Percentiles rank a stretch among this genome's conserved stretches.
phyloP scores from a whole-genome alignment of 1,140 invertebrate species.

The Metopolophium dirhodum region DNA sequence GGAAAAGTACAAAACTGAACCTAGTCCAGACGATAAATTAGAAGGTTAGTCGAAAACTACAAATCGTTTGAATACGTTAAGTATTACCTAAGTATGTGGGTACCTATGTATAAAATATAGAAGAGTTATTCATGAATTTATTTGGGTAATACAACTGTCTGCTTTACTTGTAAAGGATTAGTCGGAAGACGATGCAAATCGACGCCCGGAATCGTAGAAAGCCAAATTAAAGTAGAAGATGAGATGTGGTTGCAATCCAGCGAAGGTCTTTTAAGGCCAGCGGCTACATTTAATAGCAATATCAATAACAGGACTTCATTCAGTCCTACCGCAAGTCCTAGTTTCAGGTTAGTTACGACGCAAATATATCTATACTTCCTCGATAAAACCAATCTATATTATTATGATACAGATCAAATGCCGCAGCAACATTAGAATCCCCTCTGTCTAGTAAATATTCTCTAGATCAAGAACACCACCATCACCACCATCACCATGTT shows the following conservation, averaged over 20 bases:
- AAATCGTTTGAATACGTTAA: background rate
- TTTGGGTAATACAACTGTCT: background rate
- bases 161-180: constrained; percentile 19
- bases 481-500: constrained; percentile 29
- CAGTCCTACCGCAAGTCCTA: constrained; percentile 63
- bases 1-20: constrained; percentile 93
- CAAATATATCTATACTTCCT: background rate
- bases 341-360: constrained; percentile 60
- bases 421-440: constrained; percentile 61
- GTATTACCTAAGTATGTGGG: background rate
- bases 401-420: constrained; percentile 57
- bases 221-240: constrained; percentile 84
- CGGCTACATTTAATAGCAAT: constrained; percentile 62
- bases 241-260: constrained; percentile 81
- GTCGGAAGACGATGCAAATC: constrained; percentile 85
- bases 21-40: constrained; percentile 62
- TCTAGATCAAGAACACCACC: constrained; percentile 60
- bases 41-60: constrained; percentile 37
- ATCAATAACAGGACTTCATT: constrained; percentile 65
- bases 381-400: background rate
- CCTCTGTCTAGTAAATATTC: constrained; percentile 62
- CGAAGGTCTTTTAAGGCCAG: constrained; percentile 61
- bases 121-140: background rate
- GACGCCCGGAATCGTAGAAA: constrained; percentile 93
- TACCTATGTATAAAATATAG: background rate